Conservation (phyloP, 2,888 invertebrate species). For the Cantharis rustica region DNA sequence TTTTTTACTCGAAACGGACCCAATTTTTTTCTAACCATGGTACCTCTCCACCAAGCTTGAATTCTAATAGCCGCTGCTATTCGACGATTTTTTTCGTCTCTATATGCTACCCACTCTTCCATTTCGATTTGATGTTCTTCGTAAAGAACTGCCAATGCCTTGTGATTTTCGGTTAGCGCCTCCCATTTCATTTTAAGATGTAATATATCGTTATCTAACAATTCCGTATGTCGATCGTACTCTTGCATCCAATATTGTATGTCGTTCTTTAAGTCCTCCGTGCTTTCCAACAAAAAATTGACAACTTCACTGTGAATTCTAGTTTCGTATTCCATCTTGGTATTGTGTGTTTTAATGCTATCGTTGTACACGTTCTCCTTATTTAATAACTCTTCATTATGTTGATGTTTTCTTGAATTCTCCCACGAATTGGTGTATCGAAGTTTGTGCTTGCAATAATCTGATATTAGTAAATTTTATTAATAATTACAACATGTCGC, state of each 20-base stretch:
- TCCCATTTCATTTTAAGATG: conserved; percentile 40
- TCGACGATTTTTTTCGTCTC: conserved; percentile 46
- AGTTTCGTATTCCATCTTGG: conserved; percentile 40
- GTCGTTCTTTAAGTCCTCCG: conserved; percentile 42
- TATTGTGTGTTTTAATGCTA: conserved; percentile 32
- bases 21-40: conserved; percentile 41
- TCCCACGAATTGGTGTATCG: conserved; percentile 44
- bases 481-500: background rate
- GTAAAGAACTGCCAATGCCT: conserved; percentile 32
- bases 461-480: background rate
- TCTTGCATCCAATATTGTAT: conserved; percentile 47
- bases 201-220: conserved; percentile 39
- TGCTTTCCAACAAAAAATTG: conserved; percentile 41
- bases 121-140: conserved; percentile 39
- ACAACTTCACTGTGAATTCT: conserved; percentile 41
- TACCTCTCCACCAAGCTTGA: conserved; percentile 47
- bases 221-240: conserved; percentile 47
- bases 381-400: conserved; percentile 34
- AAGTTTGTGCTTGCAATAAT: conserved; percentile 12
- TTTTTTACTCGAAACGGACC: conserved; percentile 34
- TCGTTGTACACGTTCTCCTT: conserved; percentile 35
- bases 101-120: conserved; percentile 41
- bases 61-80: conserved; percentile 41
- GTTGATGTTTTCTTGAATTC: conserved; percentile 42
- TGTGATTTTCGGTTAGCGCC: conserved; percentile 35